Base-by-base conservation (phyloP, 2,113 vertebrate species). In the Limanda limanda region DNA sequence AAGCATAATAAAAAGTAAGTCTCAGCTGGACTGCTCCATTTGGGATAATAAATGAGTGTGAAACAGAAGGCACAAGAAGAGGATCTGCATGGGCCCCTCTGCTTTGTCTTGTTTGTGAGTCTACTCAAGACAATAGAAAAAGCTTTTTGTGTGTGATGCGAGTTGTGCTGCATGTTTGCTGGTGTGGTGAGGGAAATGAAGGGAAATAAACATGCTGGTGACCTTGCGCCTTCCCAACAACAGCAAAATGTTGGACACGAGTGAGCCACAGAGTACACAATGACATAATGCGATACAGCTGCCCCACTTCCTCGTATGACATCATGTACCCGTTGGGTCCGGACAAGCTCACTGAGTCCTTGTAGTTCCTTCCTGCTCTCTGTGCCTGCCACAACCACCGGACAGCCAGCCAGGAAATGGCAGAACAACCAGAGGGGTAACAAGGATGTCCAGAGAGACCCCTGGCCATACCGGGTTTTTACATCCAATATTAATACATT, bases 271-370 rank as follows among this genome's bases (percentile, higher is more conserved):
- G 71, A 77, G 51, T 24, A 78, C 66, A 82, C 88, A 87, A 88
- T 88, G 89, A 92, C 89, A 93, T 91, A 94, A 93, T 86, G 90
- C n/a, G 14, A 82, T 80, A 63, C 84, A 80, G 87, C 84, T 88
- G 84, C 80, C 89, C 79, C 82, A 51, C 84, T 93, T 93, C 91
- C 93, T 85, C 0, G 18, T 79, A 86, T 94, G 93, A 95, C 93
- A 94, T 95, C 91, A 92, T 89, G 85, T 57, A 63, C 81, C 90
- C 79, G 3, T 17, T 68, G 77, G 85, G 74, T 82, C 72, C 21
- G 0, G n/a, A 82, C 78, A 45, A 73, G 59, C 89, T 86, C 79
- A 73, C 58, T 0, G 48, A 81, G 85, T 57, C 80, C 78, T 77
- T 71, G 76, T 37, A 75, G 74, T 88, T 83, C 78, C 88, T 93